Conservation (phyloP, 35 echinoderm and acorn worm genomes). For the Ophiothrix spiculata region DNA sequence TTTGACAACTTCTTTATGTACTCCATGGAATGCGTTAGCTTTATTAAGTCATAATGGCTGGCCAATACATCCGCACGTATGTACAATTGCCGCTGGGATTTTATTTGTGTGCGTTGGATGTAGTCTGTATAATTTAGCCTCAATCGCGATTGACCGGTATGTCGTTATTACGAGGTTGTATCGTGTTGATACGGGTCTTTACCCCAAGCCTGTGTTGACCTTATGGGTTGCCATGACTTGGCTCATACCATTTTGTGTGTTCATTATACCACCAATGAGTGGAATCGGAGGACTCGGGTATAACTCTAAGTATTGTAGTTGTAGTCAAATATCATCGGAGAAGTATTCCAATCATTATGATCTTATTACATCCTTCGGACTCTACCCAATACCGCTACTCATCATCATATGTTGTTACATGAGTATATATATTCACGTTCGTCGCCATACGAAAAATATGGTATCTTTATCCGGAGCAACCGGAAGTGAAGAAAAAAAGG, state of each 20-base stretch:
- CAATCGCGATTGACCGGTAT: slow-evolving; percentile 66
- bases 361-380: not conserved
- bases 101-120: slow-evolving; percentile 58
- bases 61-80: slow-evolving; percentile 28
- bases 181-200: slow-evolving; percentile 1
- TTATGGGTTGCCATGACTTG: slow-evolving; percentile 22
- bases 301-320: slow-evolving; percentile 30
- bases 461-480: not conserved
- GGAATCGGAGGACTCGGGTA: slow-evolving; percentile 36
- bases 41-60: slow-evolving; percentile 46
- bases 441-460: slow-evolving; percentile 14
- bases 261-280: slow-evolving; percentile 2
- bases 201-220: not conserved
- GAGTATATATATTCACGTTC: slow-evolving; percentile 20
- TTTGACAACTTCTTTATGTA: slow-evolving; percentile 38
- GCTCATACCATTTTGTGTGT: slow-evolving; percentile 18
- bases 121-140: slow-evolving; percentile 40
- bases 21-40: slow-evolving; percentile 63
- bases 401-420: slow-evolving; percentile 29
- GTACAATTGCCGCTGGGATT: slow-evolving; percentile 45
- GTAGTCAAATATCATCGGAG: slow-evolving; percentile 16
- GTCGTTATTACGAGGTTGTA: slow-evolving; percentile 59
- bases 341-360: slow-evolving; percentile 5
- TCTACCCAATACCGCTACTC: slow-evolving; percentile 30
- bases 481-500: not conserved